Percentiles rank a stretch among this genome's conserved stretches.
Evolutionary conservation across 2,888 invertebrate genomes (phyloP).

Genomic region (Acleris laterana): DNA sequence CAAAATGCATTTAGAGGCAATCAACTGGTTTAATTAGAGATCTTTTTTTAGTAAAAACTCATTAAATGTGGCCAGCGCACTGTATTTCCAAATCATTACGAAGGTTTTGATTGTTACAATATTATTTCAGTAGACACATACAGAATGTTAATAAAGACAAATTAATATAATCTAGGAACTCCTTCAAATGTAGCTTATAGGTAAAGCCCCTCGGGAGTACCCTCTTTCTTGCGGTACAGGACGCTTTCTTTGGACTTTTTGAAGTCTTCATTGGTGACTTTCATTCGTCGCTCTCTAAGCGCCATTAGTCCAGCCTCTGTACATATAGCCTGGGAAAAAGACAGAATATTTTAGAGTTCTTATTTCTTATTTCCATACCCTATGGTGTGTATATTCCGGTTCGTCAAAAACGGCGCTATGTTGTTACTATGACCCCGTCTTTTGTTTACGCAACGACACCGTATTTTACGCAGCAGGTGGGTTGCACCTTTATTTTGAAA

Average conservation of each 20-base stretch:
- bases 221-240: conserved; percentile 99
- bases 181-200: conserved; percentile 85
- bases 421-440: no score
- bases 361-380: neutral
- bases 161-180: conserved; percentile 28
- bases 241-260: conserved; percentile 99
- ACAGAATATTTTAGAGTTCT: conserved; percentile 30
- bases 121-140: conserved; percentile 25
- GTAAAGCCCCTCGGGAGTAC: conserved; percentile 99
- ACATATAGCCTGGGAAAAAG: conserved; percentile 94
- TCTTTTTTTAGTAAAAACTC: neutral
- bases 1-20: no score
- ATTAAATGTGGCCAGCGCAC: neutral
- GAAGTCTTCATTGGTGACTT: conserved; percentile 99
- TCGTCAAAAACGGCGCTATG: no score
- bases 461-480: no score
- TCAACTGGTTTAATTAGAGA: no score
- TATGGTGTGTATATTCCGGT: no score
- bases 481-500: no score
- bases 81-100: conserved; percentile 21
- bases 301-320: conserved; percentile 99
- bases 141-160: conserved; percentile 39
- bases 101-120: conserved; percentile 22
- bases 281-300: conserved; percentile 98
- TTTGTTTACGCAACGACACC: no score